These are phyloP conservation scores for Corythoichthys intestinalis DNA, from an alignment of 2,113 vertebrate species.

Conservation along the genomic window DNA sequence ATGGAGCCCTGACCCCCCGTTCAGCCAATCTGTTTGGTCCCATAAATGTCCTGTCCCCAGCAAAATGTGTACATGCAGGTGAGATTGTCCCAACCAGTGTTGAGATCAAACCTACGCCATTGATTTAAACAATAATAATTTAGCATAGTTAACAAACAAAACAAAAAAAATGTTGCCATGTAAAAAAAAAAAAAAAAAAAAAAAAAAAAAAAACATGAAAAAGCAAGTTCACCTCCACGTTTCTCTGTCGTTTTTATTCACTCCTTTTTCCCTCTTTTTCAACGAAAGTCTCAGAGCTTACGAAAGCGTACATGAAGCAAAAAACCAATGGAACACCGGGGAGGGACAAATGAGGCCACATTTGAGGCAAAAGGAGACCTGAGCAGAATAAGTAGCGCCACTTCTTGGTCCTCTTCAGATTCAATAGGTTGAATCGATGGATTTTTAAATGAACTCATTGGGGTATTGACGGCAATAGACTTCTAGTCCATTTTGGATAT, in stretches of 20 bases:
- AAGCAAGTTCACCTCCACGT: neutral
- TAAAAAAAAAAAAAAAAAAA: too few relatives aligned
- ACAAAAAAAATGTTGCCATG: too few relatives aligned
- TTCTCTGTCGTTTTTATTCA: conserved; percentile 21
- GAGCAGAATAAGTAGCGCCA: conserved; percentile 15
- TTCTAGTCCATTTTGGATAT: too few relatives aligned
- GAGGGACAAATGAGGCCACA: neutral
- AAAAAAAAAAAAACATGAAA: neutral
- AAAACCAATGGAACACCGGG: neutral
- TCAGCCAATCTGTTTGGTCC: too few relatives aligned
- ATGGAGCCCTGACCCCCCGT: too few relatives aligned
- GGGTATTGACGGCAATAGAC: too few relatives aligned
- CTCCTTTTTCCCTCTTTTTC: conserved; percentile 15
- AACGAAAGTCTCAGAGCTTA: neutral
- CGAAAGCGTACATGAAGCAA: neutral
- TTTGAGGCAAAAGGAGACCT: conserved; percentile 17
- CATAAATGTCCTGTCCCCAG: too few relatives aligned
- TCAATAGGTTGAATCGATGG: neutral
- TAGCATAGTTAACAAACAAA: too few relatives aligned
- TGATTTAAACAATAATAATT: too few relatives aligned
- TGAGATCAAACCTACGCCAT: too few relatives aligned
- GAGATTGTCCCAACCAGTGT: too few relatives aligned
- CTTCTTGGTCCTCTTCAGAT: neutral
- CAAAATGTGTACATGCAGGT: too few relatives aligned
- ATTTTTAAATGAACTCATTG: neutral